phyloP scores from a whole-genome alignment of 53 echinoderm and acorn worm species.

The Astropecten irregularis region DNA sequence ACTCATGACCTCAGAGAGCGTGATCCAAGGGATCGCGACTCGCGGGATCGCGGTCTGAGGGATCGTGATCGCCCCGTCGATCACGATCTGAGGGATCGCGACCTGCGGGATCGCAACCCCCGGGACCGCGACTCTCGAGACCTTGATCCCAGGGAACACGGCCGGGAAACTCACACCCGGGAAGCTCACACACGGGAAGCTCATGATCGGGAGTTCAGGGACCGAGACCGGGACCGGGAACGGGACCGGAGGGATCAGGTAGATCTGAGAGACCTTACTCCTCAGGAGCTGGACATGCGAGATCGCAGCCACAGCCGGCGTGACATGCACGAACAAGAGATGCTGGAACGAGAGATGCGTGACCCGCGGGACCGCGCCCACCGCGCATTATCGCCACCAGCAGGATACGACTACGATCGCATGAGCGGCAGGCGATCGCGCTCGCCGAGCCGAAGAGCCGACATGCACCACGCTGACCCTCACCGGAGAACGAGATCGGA shows the following conservation, averaged over 20 bases:
- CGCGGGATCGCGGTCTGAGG: constrained; percentile 32
- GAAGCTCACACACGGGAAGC: neutral
- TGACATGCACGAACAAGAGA: constrained; percentile 28
- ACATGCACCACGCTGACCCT: constrained; percentile 61
- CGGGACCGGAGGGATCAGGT: neutral
- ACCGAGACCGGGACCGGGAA: neutral
- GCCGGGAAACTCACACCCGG: neutral
- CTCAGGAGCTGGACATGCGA: constrained; percentile 5
- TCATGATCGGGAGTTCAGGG: neutral
- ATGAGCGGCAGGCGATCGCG: constrained; percentile 77
- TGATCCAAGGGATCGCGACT: neutral
- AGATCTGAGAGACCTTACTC: constrained; percentile 2
- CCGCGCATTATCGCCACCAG: constrained; percentile 76
- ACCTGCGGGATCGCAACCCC: constrained; percentile 1
- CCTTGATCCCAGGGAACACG: neutral
- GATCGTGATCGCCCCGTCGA: constrained; percentile 22
- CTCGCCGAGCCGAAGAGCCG: constrained; percentile 84
- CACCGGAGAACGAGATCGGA: constrained; percentile 92
- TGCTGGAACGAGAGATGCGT: constrained; percentile 23
- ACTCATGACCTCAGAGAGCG: neutral
- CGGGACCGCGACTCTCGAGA: neutral
- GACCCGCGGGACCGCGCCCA: constrained; percentile 51
- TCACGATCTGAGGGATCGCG: constrained; percentile 10
- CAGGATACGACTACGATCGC: constrained; percentile 71
- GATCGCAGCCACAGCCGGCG: neutral